Base-by-base conservation (phyloP, 2,888 invertebrate genomes). In the Apamea epomidion region DNA sequence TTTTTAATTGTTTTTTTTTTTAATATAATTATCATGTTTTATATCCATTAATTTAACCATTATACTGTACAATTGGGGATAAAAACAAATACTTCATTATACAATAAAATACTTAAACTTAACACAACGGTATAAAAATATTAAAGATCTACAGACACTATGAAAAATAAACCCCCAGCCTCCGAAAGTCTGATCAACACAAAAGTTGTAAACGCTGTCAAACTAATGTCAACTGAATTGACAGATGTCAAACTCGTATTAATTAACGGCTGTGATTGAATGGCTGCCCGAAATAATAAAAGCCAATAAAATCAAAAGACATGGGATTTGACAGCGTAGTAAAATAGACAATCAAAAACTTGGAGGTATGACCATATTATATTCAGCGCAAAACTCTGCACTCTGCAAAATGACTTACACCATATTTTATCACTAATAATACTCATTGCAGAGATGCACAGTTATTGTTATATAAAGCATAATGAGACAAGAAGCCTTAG, bases 381-480 rank as follows among this genome's bases (percentile, higher is more conserved):
- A 32, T 18, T 42, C n/a, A 64, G 6, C 8, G 32, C 37, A 37
- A 68, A 58, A 62, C 84, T 74, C 54, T 71, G 84, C 74, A 78
- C 68, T 84, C 87, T 87, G 84, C 84, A 84, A 60, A 68, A 83
- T 68, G 32, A 78, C 78, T 87, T 83, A 87, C 42, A 75, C 29
- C 18, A 58, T 54, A 68, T 45, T 58, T 45, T 85, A 81, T 64
- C 54, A 76, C 83, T 86, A 84, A 75, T 84, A 87, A 84, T 81
- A 85, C 87, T 87, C 21, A 65, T 68, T 87, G 87, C 87, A 84
- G 72, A 87, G 84, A 29, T 71, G 62, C 87, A 71, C 12, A 74
- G 60, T 67, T 65, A 5, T 45, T 54, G 12, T 72, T 51, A 21
- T 65, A 54, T 74, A 51, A 74, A 86, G 75, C 14, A 58, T 71